Evolutionary conservation across 2,888 invertebrate species (phyloP).

Genomic region (Erebia epiphron): DNA sequence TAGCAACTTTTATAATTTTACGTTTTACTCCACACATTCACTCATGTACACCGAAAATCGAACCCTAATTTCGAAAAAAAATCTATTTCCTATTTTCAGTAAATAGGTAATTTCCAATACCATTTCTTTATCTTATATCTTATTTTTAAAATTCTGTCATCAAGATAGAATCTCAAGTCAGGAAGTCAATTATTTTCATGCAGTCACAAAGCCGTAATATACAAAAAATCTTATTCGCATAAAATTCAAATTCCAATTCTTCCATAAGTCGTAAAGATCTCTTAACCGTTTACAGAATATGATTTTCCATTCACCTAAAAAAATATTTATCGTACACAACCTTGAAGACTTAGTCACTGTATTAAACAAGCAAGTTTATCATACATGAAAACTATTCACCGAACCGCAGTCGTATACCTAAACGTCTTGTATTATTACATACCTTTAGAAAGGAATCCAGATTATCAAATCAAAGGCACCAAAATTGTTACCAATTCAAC

Average conservation of each 20-base stretch:
- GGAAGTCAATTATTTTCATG: neutral
- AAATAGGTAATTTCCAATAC: too few relatives aligned
- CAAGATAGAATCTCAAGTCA: neutral
- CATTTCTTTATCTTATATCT: too few relatives aligned
- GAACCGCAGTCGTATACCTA: neutral
- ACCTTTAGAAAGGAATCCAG: constrained; percentile 49
- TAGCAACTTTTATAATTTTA: too few relatives aligned
- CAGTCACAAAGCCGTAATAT: neutral
- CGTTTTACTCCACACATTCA: too few relatives aligned
- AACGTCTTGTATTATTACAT: constrained; percentile 5
- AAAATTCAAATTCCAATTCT: neutral
- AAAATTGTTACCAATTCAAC: constrained; percentile 69
- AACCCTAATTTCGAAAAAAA: too few relatives aligned
- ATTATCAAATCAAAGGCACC: constrained; percentile 47
- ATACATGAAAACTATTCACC: neutral
- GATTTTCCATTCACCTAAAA: constrained; percentile 26
- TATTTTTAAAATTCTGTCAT: too few relatives aligned
- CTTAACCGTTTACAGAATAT: constrained; percentile 6
- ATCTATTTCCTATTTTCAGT: too few relatives aligned
- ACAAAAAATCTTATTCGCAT: neutral
- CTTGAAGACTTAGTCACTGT: constrained; percentile 47
- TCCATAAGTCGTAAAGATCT: neutral
- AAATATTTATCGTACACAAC: constrained; percentile 44
- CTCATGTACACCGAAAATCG: neutral
- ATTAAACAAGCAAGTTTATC: neutral